Conservation (phyloP, 2,113 vertebrate genomes). For the Synodontis membranacea region DNA sequence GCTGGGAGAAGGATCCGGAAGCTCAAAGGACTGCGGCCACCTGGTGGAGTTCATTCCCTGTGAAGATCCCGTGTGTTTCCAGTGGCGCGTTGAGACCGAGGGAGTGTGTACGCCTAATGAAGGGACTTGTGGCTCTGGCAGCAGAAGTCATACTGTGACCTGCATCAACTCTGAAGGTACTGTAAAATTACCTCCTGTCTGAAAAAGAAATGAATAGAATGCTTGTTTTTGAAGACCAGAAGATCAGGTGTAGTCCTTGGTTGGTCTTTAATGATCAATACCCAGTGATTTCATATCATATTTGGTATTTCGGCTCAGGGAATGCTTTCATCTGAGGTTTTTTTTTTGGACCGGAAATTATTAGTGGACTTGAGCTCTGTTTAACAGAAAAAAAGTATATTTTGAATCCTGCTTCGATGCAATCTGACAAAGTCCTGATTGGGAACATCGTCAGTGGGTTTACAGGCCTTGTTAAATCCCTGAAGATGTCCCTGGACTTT, state of each 20-base stretch:
- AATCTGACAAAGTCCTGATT: slow-evolving; percentile 6
- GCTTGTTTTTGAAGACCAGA: neutral
- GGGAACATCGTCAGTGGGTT: slow-evolving; percentile 7
- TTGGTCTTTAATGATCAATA: neutral
- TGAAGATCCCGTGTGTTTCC: slow-evolving; percentile 82
- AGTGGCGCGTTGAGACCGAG: slow-evolving; percentile 75
- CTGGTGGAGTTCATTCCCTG: slow-evolving; percentile 85
- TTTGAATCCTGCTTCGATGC: slow-evolving; percentile 5
- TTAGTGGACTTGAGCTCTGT: neutral
- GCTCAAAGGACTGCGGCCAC: slow-evolving; percentile 77
- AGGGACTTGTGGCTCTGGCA: slow-evolving; percentile 82
- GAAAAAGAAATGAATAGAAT: neutral
- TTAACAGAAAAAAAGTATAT: neutral
- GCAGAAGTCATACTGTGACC: slow-evolving; percentile 68
- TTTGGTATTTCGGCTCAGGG: neutral
- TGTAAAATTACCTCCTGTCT: neutral
- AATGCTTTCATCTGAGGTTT: slow-evolving; percentile 9
- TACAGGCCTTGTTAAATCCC: slow-evolving; percentile 9
- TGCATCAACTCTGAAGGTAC: slow-evolving; percentile 82
- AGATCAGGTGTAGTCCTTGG: neutral
- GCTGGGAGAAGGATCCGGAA: slow-evolving; percentile 69
- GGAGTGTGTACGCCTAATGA: slow-evolving; percentile 73
- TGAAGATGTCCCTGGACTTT: slow-evolving; percentile 3
- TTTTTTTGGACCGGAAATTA: neutral
- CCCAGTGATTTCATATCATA: neutral